A percentile compares a stretch with the other conserved stretches of the same genome.
Conservation (phyloP, 2,888 invertebrate genomes). For the Cosmia trapezina region DNA sequence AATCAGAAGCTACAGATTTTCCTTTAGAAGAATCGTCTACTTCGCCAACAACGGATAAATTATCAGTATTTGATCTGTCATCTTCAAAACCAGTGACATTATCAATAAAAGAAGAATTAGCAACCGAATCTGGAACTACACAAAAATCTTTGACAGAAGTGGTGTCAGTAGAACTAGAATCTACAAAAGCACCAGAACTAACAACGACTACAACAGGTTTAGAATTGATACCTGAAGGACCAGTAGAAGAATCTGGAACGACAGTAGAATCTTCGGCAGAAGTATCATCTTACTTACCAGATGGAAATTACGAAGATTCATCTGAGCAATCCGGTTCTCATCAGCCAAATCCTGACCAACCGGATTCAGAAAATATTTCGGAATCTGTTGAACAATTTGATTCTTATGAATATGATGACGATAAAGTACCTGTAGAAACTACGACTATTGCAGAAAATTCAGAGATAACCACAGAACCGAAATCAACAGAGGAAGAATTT, state of each 20-base stretch:
- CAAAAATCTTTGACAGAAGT: neutral
- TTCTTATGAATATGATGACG: neutral
- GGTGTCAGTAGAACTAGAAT: neutral
- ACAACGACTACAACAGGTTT: neutral
- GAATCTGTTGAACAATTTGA: neutral
- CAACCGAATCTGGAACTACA: constrained; percentile 1
- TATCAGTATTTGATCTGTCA: neutral
- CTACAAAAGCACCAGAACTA: too few relatives aligned
- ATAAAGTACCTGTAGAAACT: neutral
- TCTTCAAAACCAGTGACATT: neutral
- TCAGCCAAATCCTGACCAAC: neutral
- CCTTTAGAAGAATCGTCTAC: neutral
- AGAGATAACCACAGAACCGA: neutral
- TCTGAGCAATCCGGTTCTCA: too few relatives aligned
- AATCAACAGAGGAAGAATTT: neutral
- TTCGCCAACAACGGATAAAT: neutral
- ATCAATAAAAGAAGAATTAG: neutral
- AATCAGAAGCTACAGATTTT: neutral
- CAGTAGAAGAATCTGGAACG: neutral
- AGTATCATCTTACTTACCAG: neutral
- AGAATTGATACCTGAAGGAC: neutral
- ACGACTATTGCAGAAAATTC: neutral
- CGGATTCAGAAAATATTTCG: too few relatives aligned
- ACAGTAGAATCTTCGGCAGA: neutral
- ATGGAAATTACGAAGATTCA: neutral